phyloP scores from a whole-genome alignment of 2,888 invertebrate species.

The Hyposoter didymator region DNA sequence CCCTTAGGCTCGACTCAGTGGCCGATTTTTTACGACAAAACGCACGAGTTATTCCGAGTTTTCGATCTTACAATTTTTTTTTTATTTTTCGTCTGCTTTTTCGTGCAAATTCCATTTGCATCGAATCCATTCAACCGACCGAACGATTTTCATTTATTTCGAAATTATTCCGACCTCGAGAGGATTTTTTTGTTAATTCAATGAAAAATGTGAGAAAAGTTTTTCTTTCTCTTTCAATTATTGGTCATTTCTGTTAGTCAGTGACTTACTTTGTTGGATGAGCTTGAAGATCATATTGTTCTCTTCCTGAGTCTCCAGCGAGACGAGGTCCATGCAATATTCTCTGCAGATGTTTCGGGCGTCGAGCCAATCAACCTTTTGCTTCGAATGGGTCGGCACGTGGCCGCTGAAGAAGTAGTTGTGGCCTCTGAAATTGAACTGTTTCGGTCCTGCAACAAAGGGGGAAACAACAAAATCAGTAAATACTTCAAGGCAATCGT shows the following conservation, averaged over 20 bases:
- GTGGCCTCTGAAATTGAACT: constrained; percentile 94
- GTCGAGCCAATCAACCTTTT: constrained; percentile 95
- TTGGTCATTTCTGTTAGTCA: not conserved
- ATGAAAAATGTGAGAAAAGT: not conserved
- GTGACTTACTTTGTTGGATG: constrained; percentile 91
- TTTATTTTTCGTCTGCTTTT: not conserved
- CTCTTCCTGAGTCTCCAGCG: constrained; percentile 95
- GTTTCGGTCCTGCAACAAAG: constrained; percentile 91
- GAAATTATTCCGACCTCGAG: not conserved
- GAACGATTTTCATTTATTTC: not conserved
- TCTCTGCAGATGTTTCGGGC: constrained; percentile 96
- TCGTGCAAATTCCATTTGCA: not conserved
- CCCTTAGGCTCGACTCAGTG: constrained; percentile 54
- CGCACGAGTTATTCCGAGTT: not conserved
- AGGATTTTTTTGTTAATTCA: not conserved
- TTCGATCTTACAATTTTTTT: not conserved
- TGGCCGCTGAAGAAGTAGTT: constrained; percentile 95
- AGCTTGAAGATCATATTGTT: constrained; percentile 95
- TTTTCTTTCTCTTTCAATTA: not conserved
- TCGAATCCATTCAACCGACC: not conserved
- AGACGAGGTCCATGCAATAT: constrained; percentile 97
- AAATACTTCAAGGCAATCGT: not conserved
- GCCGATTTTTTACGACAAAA: not conserved
- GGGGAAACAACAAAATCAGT: constrained; percentile 1
- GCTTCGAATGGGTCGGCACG: constrained; percentile 91